Percentiles rank a stretch among this genome's conserved stretches.
Conservation (phyloP, 2,113 vertebrate species). For the Arvicanthis niloticus region DNA sequence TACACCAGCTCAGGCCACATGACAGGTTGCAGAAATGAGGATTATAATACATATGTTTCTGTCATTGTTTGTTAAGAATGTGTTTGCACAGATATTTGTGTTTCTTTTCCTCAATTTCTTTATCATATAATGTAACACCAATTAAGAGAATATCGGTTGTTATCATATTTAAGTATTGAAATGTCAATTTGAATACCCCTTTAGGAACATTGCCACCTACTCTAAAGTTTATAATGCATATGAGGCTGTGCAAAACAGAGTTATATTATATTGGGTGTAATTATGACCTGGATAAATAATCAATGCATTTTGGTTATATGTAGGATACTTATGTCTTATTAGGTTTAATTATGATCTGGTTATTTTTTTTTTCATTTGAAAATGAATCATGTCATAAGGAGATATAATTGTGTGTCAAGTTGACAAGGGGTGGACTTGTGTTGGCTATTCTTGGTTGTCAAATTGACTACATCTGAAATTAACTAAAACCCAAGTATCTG, state of each 20-base stretch:
- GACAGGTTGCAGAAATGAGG: not conserved
- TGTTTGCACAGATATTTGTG: not conserved
- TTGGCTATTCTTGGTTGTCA: not conserved
- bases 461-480: not conserved
- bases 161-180: not conserved
- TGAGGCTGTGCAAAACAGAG: not conserved
- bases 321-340: not conserved
- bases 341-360: not conserved
- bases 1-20: not conserved
- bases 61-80: not conserved
- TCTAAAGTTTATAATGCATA: not conserved
- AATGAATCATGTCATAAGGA: not conserved
- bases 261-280: not conserved
- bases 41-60: not conserved
- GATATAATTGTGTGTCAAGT: not conserved
- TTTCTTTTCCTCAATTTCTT: not conserved
- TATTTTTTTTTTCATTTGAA: not conserved
- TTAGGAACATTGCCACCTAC: not conserved
- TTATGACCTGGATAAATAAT: not conserved
- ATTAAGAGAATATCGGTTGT: not conserved
- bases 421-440: not conserved
- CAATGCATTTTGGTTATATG: not conserved
- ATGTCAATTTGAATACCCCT: not conserved
- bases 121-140: not conserved
- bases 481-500: not conserved